These are phyloP conservation scores for Gephyroberyx darwinii DNA, from an alignment of 2,797 vertebrate species.

Conservation along the genomic window DNA sequence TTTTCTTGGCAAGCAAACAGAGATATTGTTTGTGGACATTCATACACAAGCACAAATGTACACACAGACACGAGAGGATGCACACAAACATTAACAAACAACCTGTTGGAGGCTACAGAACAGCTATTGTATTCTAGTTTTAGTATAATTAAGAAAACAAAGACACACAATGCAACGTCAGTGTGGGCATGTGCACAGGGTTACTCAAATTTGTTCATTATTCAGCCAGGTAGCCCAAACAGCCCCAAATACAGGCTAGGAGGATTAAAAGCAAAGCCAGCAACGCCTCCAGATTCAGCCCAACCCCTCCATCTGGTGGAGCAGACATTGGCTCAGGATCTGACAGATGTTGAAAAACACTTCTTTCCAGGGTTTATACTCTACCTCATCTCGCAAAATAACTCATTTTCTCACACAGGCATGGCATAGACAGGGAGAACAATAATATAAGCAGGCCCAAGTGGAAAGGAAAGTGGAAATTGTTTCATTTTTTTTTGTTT, in stretches of 20 bases:
- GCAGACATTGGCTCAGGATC: not conserved
- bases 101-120: not conserved
- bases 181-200: slow-evolving; percentile 3
- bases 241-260: not conserved
- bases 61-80: not conserved
- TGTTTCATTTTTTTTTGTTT: slow-evolving; percentile 5
- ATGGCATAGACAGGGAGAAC: slow-evolving; percentile 12
- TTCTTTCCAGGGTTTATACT: not conserved
- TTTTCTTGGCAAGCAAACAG: slow-evolving; percentile 18
- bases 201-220: slow-evolving; percentile 1
- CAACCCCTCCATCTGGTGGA: slow-evolving; percentile 22
- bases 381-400: not conserved
- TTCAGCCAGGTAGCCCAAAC: not conserved
- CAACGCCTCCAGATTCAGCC: slow-evolving; percentile 3
- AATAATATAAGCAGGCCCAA: slow-evolving; percentile 23
- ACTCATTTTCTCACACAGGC: slow-evolving; percentile 19
- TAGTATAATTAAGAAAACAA: slow-evolving; percentile 1
- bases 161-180: slow-evolving; percentile 1
- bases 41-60: slow-evolving; percentile 28
- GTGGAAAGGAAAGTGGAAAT: slow-evolving; percentile 17
- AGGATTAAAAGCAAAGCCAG: slow-evolving; percentile 4
- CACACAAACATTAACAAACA: no score
- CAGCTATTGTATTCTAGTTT: not conserved
- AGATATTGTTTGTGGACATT: slow-evolving; percentile 43
- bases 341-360: slow-evolving; percentile 15